phyloP scores from a whole-genome alignment of 2,797 vertebrate genomes.

The Remorina albescens region DNA sequence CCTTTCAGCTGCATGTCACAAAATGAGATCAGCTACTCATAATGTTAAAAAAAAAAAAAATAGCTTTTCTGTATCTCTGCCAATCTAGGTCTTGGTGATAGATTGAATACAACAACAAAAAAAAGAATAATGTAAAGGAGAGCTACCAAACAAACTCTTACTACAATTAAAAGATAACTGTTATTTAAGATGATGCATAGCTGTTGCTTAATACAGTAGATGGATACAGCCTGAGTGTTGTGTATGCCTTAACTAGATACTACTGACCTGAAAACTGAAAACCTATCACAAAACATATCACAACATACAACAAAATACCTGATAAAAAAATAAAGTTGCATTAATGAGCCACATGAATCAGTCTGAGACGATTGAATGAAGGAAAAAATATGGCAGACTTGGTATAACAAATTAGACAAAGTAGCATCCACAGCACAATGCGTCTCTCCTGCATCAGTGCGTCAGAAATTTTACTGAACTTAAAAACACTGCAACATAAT shows the following conservation, averaged over 20 bases:
- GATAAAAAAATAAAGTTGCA: constrained; percentile 34
- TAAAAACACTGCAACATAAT: constrained; percentile 13
- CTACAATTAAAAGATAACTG: constrained; percentile 47
- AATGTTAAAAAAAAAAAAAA: constrained; percentile 21
- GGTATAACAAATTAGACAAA: constrained; percentile 12
- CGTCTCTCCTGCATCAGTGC: constrained; percentile 32
- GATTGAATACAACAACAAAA: constrained; percentile 41
- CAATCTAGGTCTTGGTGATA: constrained; percentile 17
- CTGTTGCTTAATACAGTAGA: constrained; percentile 79
- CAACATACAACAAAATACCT: constrained; percentile 67
- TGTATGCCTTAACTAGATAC: constrained; percentile 56
- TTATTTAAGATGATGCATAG: constrained; percentile 58
- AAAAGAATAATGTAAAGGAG: constrained; percentile 47
- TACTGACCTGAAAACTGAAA: constrained; percentile 65
- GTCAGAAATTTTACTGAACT: constrained; percentile 24
- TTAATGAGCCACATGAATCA: constrained; percentile 52
- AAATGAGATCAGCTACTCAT: constrained; percentile 21
- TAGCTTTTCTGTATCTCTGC: constrained; percentile 22
- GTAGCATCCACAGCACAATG: constrained; percentile 1
- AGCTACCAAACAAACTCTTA: constrained; percentile 47
- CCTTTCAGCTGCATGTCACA: constrained; percentile 16
- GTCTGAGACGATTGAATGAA: constrained; percentile 45
- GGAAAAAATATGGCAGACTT: constrained; percentile 16
- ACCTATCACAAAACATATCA: constrained; percentile 50
- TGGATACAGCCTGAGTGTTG: constrained; percentile 78